Percentiles rank a stretch among this genome's conserved stretches.
Evolutionary conservation across 2,113 vertebrate species (phyloP).

Genomic region (Dendrocopos noguchii): DNA sequence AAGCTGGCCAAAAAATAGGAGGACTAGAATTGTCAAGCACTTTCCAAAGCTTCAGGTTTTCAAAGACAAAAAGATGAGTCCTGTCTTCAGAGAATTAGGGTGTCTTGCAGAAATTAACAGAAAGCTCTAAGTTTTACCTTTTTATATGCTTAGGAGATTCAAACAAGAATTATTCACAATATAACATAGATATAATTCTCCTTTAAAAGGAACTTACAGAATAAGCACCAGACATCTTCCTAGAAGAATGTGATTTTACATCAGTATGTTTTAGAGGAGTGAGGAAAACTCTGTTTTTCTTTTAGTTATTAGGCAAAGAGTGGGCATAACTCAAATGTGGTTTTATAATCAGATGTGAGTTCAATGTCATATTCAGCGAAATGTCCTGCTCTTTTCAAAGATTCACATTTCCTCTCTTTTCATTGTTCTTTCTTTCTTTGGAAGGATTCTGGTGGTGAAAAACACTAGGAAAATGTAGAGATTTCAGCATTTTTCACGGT

Average conservation of each 20-base stretch:
- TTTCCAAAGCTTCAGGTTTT: constrained; percentile 40
- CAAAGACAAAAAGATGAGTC: neutral
- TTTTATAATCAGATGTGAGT: neutral
- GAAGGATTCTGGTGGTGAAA: neutral
- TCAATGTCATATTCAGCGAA: neutral
- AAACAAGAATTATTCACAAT: neutral
- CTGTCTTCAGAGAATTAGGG: neutral
- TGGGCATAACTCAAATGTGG: neutral
- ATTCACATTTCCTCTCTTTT: neutral
- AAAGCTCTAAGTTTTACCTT: constrained; percentile 14
- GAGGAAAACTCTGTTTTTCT: neutral
- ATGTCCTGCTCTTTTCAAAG: neutral
- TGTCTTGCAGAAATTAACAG: constrained; percentile 11
- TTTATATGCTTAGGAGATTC: neutral
- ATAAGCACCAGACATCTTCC: neutral
- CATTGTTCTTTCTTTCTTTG: neutral
- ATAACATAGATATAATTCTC: neutral
- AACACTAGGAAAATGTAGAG: neutral
- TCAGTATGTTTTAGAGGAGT: neutral
- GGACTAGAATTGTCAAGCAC: constrained; percentile 32
- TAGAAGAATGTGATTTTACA: neutral
- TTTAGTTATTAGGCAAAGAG: neutral
- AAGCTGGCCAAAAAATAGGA: neutral
- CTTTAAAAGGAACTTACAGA: neutral
- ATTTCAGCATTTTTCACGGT: neutral